Evolutionary conservation across 1,140 invertebrate species (phyloP).

Genomic region (Whitmania pigra): DNA sequence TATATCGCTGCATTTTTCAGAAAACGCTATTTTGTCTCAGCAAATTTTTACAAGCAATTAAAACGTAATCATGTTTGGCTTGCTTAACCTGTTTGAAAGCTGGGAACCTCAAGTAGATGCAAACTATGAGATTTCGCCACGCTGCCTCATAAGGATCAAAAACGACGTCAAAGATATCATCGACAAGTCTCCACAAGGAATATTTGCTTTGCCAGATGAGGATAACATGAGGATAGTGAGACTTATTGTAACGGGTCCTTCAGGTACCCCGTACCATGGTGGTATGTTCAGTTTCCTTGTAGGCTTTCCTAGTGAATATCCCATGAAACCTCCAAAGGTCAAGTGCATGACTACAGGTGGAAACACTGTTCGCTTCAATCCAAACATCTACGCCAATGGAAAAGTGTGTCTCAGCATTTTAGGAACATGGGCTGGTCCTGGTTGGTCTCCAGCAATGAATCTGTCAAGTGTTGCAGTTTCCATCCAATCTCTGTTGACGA

Average conservation of each 20-base stretch:
- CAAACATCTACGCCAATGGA: constrained; percentile 52
- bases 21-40: too few species aligned
- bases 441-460: constrained; percentile 51
- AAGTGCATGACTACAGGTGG: constrained; percentile 52
- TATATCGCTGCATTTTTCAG: too few species aligned
- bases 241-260: constrained; percentile 52
- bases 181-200: constrained; percentile 48
- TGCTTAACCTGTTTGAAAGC: too few species aligned
- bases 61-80: too few species aligned
- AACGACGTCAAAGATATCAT: constrained; percentile 50
- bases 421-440: constrained; percentile 52
- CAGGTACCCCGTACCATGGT: constrained; percentile 56
- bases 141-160: too few species aligned
- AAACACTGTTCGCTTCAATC: constrained; percentile 52
- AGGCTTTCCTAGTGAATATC: constrained; percentile 48
- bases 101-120: too few species aligned
- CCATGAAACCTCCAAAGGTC: constrained; percentile 45
- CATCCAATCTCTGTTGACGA: constrained; percentile 51
- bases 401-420: constrained; percentile 55
- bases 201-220: constrained; percentile 49
- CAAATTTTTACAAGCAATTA: too few species aligned
- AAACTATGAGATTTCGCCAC: too few species aligned
- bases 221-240: constrained; percentile 45
- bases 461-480: constrained; percentile 49
- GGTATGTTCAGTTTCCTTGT: constrained; percentile 53